phyloP scores from a whole-genome alignment of 53 echinoderm and acorn worm genomes.

The Echinarachnius parma region DNA sequence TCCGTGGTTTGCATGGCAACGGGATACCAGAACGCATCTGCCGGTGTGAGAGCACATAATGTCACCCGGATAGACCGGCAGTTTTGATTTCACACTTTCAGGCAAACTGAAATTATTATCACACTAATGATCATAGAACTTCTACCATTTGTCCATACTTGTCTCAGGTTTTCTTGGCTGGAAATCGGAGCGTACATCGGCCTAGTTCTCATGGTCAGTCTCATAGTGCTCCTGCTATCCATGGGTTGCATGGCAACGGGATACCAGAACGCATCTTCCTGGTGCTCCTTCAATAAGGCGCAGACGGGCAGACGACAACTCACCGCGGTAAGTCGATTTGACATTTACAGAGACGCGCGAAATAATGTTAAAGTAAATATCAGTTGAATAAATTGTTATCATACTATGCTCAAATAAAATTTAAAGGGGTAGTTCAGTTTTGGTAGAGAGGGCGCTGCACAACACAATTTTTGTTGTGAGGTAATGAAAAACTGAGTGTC shows the following conservation, averaged over 20 bases:
- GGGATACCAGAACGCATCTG: not conserved
- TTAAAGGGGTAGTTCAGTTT: no score
- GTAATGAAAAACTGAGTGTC: no score
- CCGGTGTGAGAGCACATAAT: no score
- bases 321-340: conserved; percentile 17
- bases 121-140: not conserved
- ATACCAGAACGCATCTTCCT: conserved; percentile 11
- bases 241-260: conserved; percentile 43
- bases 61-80: no score
- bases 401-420: no score
- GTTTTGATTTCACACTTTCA: no score
- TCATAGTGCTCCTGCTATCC: conserved; percentile 2
- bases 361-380: no score
- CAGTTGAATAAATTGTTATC: no score
- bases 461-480: no score
- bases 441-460: no score
- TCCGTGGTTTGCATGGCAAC: not conserved
- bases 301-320: conserved; percentile 36
- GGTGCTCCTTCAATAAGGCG: conserved; percentile 34
- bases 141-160: not conserved
- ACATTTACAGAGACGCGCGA: no score
- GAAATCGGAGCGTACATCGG: conserved; percentile 23
- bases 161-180: conserved; percentile 19
- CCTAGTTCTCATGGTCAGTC: conserved; percentile 19
- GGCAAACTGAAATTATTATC: not conserved